These are phyloP conservation scores for Pomatostomus ruficeps DNA, from an alignment of 2,113 vertebrate species.

Conservation along the genomic window DNA sequence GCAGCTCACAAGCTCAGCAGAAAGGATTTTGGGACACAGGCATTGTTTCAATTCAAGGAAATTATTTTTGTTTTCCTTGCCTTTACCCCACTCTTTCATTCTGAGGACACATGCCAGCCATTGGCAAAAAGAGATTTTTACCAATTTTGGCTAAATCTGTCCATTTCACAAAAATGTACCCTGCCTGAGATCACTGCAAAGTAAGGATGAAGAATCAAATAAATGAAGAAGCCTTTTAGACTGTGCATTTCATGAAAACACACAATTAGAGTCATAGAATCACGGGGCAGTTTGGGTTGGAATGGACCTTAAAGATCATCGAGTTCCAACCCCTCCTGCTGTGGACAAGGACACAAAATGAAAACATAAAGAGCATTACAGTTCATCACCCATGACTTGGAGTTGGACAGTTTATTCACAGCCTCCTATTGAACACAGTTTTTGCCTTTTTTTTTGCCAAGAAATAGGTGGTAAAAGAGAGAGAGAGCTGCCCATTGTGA, in stretches of 20 bases:
- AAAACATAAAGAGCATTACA: background rate
- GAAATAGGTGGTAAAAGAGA: background rate
- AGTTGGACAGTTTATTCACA: background rate
- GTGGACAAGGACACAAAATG: background rate
- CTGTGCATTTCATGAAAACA: background rate
- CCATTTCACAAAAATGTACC: background rate
- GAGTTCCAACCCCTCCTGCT: rapidly evolving
- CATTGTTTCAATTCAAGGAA: background rate
- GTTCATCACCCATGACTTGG: background rate
- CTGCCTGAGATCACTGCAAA: background rate
- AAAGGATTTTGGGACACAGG: background rate
- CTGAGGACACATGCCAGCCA: background rate
- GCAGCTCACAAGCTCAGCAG: background rate
- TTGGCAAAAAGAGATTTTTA: background rate
- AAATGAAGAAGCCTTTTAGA: background rate
- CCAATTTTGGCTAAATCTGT: background rate
- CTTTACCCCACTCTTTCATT: background rate
- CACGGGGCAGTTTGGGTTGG: background rate
- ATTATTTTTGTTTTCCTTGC: background rate
- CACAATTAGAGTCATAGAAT: background rate
- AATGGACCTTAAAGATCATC: background rate
- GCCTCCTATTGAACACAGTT: background rate
- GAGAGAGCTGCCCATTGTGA: background rate
- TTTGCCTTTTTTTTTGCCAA: background rate
- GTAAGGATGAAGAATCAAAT: background rate